These are phyloP conservation scores for Mola mola DNA, from an alignment of 2,113 vertebrate genomes.

Conservation along the genomic window DNA sequence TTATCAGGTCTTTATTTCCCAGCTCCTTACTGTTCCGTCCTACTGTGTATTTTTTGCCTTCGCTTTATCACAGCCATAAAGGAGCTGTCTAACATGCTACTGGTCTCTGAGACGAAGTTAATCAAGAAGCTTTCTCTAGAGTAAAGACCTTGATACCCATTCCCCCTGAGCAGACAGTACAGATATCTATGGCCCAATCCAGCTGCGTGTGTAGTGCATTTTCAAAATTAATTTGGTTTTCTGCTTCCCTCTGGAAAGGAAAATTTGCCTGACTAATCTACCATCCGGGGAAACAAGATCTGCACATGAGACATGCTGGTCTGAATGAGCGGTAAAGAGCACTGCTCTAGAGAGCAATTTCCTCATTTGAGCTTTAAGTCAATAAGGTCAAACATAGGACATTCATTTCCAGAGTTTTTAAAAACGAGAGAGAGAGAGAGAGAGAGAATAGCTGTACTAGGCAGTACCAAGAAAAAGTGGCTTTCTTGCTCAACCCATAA, in stretches of 20 bases:
- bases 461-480: constrained; percentile 28
- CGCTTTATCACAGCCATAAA: constrained; percentile 38
- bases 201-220: constrained; percentile 5
- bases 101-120: constrained; percentile 41
- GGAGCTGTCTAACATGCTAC: constrained; percentile 33
- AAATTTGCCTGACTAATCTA: constrained; percentile 24
- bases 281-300: constrained; percentile 25
- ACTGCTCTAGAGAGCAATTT: constrained; percentile 51
- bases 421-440: constrained; percentile 12
- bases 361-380: constrained; percentile 59
- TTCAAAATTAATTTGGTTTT: constrained; percentile 9
- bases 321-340: constrained; percentile 56
- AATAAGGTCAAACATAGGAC: constrained; percentile 63
- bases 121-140: constrained; percentile 30
- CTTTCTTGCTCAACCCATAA: constrained; percentile 54
- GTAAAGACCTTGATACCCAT: constrained; percentile 31
- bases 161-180: constrained; percentile 34
- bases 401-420: constrained; percentile 55
- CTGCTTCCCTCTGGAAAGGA: constrained; percentile 4
- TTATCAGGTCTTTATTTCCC: constrained; percentile 45
- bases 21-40: constrained; percentile 31
- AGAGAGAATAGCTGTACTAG: constrained; percentile 5
- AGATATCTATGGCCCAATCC: constrained; percentile 14
- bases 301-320: constrained; percentile 18
- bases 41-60: constrained; percentile 28